Percentiles rank a stretch among this genome's conserved stretches.
Conservation (phyloP, 2,888 invertebrate species). For the Oscheius sp. region DNA sequence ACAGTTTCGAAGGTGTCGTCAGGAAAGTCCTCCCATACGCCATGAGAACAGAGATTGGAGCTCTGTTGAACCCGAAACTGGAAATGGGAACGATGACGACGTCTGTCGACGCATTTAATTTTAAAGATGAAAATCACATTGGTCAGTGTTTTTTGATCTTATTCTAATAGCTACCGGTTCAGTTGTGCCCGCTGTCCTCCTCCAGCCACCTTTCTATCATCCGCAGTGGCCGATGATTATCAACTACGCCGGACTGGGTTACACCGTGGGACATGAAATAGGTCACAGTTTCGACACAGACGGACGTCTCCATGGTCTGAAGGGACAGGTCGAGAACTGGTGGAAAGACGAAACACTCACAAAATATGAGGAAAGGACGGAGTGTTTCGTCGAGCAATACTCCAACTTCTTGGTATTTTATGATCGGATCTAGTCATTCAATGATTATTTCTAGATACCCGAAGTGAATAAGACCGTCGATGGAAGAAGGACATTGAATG, state of each 20-base stretch:
- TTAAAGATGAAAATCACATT: slow-evolving; percentile 13
- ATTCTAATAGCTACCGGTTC: neutral
- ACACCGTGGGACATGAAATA: slow-evolving; percentile 24
- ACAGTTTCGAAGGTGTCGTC: neutral
- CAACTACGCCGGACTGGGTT: slow-evolving; percentile 18
- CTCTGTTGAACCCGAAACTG: neutral
- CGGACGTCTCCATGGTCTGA: neutral
- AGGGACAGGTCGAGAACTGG: slow-evolving; percentile 1
- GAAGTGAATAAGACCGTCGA: slow-evolving; percentile 13
- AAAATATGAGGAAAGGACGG: neutral
- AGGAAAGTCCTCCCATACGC: neutral
- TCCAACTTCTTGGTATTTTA: neutral
- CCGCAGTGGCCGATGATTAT: slow-evolving; percentile 9
- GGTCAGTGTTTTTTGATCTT: neutral
- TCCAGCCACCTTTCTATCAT: slow-evolving; percentile 19
- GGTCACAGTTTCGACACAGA: slow-evolving; percentile 23
- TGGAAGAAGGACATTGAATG: slow-evolving; percentile 6
- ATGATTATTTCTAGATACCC: neutral
- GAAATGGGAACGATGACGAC: neutral
- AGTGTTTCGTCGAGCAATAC: slow-evolving; percentile 15
- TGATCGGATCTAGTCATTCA: neutral
- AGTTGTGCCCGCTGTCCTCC: slow-evolving; percentile 18
- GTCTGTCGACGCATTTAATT: slow-evolving; percentile 14
- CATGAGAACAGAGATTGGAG: neutral
- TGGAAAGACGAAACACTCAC: neutral